Evolutionary conservation across 2,888 invertebrate species (phyloP), one percentile per base, ranked within the genome.

Genomic region (Heliconius aoede): DNA sequence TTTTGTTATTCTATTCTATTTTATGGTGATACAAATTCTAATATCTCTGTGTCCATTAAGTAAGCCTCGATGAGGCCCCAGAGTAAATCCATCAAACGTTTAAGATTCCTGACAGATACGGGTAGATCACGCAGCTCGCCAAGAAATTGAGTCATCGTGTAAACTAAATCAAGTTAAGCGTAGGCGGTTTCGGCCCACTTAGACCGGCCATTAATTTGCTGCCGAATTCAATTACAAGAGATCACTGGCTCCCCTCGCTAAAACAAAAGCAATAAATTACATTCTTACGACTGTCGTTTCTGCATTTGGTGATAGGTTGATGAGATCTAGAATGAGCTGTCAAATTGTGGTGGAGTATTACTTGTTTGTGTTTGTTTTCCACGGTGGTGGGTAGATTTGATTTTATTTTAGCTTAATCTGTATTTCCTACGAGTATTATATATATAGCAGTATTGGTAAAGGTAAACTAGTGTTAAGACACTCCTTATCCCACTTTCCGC

Each of bases 181-280:
- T 74, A 74, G 65, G 75, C 79, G 80, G 80, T 80, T 79, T 78
- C 58, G 77, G 72, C 79, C 80, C 82, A 83, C 82, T 84, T 82
- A 83, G 80, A 80, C 75, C 78, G 72, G 78, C 82, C 81, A 84
- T 84, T 83, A 83, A 84, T 83, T 83, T 82, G 76, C 79, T 79
- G 80, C 76, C 80, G 79, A 81, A 83, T 84, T 83, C 82, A 82
- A 84, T 84, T 84, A 84, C 82, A 80, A 81, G 82, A 82, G 82
- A 84, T 82, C 83, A 81, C 82, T 82, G 75, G 79, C 80, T 81
- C 80, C 75, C 72, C 77, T 71, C 72, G 67, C 40, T 79, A 78
- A 69, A 76, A 80, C 79, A 80, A 73, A n/a, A 73, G 68, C 32
- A 61, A 76, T 79, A 77, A 77, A 79, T 73, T 72, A 73, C 71